Percentiles rank a stretch among this genome's conserved stretches.
phyloP scores from a whole-genome alignment of 2,113 vertebrate genomes.

The Cranoglanis bouderius region DNA sequence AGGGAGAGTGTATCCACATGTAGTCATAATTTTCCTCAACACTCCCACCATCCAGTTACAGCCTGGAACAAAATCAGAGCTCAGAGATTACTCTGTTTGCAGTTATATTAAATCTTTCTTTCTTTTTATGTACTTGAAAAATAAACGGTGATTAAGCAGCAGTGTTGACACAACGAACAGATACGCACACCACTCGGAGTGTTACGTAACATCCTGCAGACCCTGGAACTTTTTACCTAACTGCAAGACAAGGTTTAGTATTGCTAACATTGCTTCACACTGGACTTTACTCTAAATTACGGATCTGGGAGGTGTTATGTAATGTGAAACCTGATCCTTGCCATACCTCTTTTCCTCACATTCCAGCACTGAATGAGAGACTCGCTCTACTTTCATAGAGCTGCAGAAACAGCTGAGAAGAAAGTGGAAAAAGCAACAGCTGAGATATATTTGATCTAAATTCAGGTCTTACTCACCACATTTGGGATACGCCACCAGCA shows the following conservation, averaged over 20 bases:
- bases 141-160: not conserved
- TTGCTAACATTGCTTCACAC: not conserved
- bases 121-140: not conserved
- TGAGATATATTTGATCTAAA: not conserved
- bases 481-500: conserved; percentile 73
- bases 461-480: conserved; percentile 64
- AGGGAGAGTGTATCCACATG: conserved; percentile 17
- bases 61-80: conserved; percentile 29
- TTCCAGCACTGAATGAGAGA: not conserved
- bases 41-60: conserved; percentile 61
- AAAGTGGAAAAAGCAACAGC: not conserved
- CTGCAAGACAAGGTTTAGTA: not conserved
- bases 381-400: not conserved
- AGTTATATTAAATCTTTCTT: not conserved
- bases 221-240: no score
- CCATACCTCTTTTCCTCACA: not conserved
- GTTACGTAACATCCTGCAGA: not conserved
- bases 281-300: not conserved
- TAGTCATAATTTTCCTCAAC: conserved; percentile 52
- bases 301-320: not conserved
- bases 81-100: not conserved
- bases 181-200: no score
- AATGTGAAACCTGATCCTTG: conserved; percentile 24
- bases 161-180: not conserved
- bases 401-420: not conserved